Evolutionary conservation across 1,140 invertebrate species (phyloP).

Genomic region (Drosophila bocki): DNA sequence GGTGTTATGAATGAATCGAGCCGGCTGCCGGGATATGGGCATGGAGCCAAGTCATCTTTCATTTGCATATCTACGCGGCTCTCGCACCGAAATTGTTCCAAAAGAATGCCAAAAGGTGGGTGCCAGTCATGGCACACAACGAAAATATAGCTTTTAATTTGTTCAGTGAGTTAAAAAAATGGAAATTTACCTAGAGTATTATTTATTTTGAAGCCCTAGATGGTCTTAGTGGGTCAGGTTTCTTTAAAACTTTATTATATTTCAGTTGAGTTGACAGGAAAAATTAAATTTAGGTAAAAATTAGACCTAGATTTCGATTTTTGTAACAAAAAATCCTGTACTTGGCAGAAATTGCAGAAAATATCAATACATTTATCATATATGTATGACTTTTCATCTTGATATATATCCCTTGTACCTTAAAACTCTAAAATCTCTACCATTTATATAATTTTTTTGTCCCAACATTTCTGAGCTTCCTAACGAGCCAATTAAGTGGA

Average conservation of each 20-base stretch:
- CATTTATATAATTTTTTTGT: not conserved
- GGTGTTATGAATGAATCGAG: conserved; percentile 34
- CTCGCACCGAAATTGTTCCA: not conserved
- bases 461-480: not conserved
- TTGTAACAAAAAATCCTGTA: no score
- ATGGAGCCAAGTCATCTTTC: conserved; percentile 9
- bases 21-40: not conserved
- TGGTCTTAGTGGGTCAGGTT: not conserved
- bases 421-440: not conserved
- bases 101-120: conserved; percentile 25
- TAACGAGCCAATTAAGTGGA: conserved; percentile 38
- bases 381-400: no score
- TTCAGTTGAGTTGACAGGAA: not conserved
- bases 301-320: no score
- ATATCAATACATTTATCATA: no score
- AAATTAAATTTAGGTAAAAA: not conserved
- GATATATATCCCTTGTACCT: no score
- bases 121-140: not conserved
- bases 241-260: not conserved
- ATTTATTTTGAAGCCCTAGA: not conserved
- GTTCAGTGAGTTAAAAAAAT: not conserved
- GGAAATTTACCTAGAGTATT: not conserved
- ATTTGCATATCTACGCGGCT: conserved; percentile 41
- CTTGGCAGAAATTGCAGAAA: no score
- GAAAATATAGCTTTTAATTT: not conserved